Percentiles rank a stretch among this genome's conserved stretches.
phyloP scores from a whole-genome alignment of 92 coral and sea anemone genomes.

The Virgularia gustaviana region DNA sequence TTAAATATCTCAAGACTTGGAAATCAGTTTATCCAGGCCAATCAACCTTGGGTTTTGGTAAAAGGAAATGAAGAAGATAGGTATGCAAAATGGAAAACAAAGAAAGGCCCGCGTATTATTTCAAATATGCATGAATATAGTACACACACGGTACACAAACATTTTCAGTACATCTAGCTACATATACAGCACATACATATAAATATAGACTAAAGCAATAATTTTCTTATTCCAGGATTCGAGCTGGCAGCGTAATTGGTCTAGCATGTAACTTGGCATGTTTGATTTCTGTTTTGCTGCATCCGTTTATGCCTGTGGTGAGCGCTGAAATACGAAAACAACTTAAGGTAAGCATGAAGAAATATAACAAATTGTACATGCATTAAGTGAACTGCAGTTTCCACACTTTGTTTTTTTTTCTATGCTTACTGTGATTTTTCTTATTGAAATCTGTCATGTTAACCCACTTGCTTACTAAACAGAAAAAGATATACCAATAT shows the following conservation, averaged over 20 bases:
- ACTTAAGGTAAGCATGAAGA: constrained; percentile 55
- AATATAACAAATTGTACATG: background rate
- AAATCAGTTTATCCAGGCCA: constrained; percentile 88
- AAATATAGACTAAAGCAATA: background rate
- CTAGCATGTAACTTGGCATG: constrained; percentile 76
- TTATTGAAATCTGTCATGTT: background rate
- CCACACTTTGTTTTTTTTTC: too few relatives aligned
- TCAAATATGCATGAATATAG: too few relatives aligned
- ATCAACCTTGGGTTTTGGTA: constrained; percentile 94
- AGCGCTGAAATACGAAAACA: constrained; percentile 74
- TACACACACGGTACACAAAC: too few relatives aligned
- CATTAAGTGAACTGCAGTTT: background rate
- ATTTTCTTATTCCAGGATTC: constrained; percentile 47
- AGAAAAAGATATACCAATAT: too few relatives aligned
- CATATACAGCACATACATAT: too few relatives aligned
- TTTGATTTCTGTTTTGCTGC: constrained; percentile 75
- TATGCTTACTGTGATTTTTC: background rate
- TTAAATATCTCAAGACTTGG: constrained; percentile 91
- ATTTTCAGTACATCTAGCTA: too few relatives aligned
- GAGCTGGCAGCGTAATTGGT: constrained; percentile 83
- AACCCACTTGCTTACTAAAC: background rate
- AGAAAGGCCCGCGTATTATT: background rate
- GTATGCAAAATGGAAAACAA: constrained; percentile 31
- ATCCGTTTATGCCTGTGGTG: constrained; percentile 90
- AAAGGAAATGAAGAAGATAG: constrained; percentile 82